Evolutionary conservation across 2,888 invertebrate genomes (phyloP).

Genomic region (Drosophila tripunctata): DNA sequence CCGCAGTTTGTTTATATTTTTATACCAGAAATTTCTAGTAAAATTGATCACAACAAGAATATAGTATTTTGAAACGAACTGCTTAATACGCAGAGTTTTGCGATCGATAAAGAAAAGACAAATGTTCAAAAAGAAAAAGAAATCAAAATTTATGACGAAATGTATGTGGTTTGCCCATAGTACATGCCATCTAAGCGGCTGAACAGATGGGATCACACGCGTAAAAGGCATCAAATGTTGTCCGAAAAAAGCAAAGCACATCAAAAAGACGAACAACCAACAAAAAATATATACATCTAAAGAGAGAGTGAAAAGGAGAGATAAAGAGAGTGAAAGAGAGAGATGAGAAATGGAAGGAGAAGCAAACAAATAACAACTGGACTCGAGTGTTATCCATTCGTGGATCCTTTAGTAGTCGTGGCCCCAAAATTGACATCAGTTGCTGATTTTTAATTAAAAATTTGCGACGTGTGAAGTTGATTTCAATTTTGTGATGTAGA

Average conservation of each 20-base stretch:
- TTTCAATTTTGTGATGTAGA: constrained; percentile 67
- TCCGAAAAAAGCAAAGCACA: constrained; percentile 58
- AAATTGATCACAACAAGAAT: no score
- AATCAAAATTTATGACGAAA: background rate
- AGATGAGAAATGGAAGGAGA: no score
- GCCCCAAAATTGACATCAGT: constrained; percentile 75
- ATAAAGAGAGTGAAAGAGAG: background rate
- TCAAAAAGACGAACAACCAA: constrained; percentile 22
- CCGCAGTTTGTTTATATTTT: no score
- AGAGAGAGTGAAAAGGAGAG: constrained; percentile 2
- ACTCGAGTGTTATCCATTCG: background rate
- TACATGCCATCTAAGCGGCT: background rate
- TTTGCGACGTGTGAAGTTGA: constrained; percentile 81
- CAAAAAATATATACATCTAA: background rate
- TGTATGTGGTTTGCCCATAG: background rate
- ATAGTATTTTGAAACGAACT: no score
- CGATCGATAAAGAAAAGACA: no score
- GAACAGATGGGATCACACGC: constrained; percentile 47
- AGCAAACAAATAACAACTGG: background rate
- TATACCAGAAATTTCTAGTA: no score
- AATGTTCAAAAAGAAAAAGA: no score
- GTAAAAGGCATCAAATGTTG: constrained; percentile 76
- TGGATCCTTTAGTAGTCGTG: constrained; percentile 20
- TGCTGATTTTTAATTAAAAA: constrained; percentile 80
- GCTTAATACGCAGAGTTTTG: no score